Evolutionary conservation across 1,140 invertebrate genomes (phyloP).

Genomic region (Drosophila takahashii): DNA sequence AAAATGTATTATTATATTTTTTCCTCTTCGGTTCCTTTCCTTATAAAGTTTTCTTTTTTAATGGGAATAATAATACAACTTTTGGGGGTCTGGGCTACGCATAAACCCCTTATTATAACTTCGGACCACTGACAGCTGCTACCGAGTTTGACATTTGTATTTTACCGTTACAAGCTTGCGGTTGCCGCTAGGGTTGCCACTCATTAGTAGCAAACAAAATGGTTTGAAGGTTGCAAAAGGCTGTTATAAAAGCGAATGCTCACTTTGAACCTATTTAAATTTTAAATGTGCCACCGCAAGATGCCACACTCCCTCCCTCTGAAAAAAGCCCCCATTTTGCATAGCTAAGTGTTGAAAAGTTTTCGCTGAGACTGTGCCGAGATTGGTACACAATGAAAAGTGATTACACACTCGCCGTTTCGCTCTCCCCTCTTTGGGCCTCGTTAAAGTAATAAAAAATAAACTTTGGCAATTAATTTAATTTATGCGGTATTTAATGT

Average conservation of each 20-base stretch:
- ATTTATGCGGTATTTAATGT: constrained; percentile 66
- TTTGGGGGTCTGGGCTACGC: neutral
- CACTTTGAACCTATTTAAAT: constrained; percentile 60
- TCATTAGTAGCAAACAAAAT: constrained; percentile 43
- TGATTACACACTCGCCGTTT: constrained; percentile 56
- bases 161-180: constrained; percentile 59
- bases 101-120: constrained; percentile 1
- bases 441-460: constrained; percentile 58
- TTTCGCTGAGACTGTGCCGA: constrained; percentile 59
- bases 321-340: neutral
- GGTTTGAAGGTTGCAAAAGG: constrained; percentile 22
- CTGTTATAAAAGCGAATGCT: constrained; percentile 37
- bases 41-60: too few relatives aligned
- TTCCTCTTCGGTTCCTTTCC: too few relatives aligned
- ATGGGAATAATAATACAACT: too few relatives aligned
- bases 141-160: constrained; percentile 65
- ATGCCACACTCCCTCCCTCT: neutral
- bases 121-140: constrained; percentile 26
- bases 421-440: neutral
- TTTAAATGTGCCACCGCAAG: constrained; percentile 62
- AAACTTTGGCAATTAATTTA: constrained; percentile 79
- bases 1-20: too few relatives aligned
- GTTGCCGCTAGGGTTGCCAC: constrained; percentile 38
- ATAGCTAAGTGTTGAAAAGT: constrained; percentile 46
- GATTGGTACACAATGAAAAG: constrained; percentile 59